Percentiles rank a stretch among this genome's conserved stretches.
phyloP scores from a whole-genome alignment of 2,888 invertebrate genomes.

The Mythimna loreyi region DNA sequence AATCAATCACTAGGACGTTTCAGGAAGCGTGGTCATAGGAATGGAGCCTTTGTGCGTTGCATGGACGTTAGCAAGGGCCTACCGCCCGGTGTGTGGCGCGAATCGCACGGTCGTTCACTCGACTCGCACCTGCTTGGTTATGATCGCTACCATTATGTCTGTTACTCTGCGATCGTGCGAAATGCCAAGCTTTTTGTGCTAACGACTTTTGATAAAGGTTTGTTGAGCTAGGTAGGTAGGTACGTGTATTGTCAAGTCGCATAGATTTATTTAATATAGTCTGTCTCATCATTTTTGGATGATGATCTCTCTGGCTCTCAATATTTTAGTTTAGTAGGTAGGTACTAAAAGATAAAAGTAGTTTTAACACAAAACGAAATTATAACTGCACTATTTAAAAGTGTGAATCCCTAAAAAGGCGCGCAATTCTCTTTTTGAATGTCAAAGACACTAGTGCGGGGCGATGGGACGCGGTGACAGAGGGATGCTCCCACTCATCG shows the following conservation, averaged over 20 bases:
- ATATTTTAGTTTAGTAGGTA: no score
- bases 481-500: no score
- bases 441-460: no score
- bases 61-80: slow-evolving; percentile 61
- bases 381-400: no score
- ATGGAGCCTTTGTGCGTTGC: slow-evolving; percentile 35
- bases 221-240: neutral
- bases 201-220: slow-evolving; percentile 11
- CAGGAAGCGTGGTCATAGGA: slow-evolving; percentile 41
- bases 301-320: no score
- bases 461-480: no score
- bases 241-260: neutral
- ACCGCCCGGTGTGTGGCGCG: slow-evolving; percentile 81
- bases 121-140: slow-evolving; percentile 51
- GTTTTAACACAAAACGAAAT: no score
- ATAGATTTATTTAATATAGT: no score
- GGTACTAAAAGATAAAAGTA: no score
- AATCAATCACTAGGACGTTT: slow-evolving; percentile 49
- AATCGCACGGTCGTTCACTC: slow-evolving; percentile 83
- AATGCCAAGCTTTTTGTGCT: slow-evolving; percentile 31
- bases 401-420: no score
- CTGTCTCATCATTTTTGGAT: no score
- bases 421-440: no score
- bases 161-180: slow-evolving; percentile 48
- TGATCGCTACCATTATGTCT: slow-evolving; percentile 58